Percentiles rank a stretch among this genome's conserved stretches.
These are phyloP conservation scores for Liodrosophila aerea DNA, from an alignment of 2,888 invertebrate genomes.

Conservation along the genomic window DNA sequence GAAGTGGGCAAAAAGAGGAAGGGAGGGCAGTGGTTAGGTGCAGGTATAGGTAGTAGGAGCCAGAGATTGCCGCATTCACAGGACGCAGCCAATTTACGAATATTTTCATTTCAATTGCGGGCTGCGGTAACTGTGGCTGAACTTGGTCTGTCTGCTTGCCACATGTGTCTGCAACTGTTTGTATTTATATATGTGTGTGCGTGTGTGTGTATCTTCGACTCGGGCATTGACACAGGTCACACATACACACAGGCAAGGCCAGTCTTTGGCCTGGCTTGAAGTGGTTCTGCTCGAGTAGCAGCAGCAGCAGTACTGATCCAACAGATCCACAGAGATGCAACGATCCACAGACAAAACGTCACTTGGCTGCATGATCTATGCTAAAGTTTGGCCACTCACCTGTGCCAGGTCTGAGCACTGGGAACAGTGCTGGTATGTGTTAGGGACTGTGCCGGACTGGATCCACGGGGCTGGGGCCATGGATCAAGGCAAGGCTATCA, in stretches of 20 bases:
- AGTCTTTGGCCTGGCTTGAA: conserved; percentile 24
- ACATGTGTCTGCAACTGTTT: conserved; percentile 19
- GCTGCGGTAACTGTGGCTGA: conserved; percentile 18
- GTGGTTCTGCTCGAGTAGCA: conserved; percentile 20
- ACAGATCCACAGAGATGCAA: conserved; percentile 3
- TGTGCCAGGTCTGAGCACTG: conserved; percentile 22
- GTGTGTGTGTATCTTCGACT: no score
- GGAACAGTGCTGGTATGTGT: not conserved
- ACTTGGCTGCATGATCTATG: conserved; percentile 72
- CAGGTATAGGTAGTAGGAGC: not conserved
- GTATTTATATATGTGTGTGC: conserved; percentile 17
- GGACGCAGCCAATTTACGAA: conserved; percentile 80
- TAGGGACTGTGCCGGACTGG: conserved; percentile 19
- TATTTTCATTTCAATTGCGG: conserved; percentile 80
- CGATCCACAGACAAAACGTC: conserved; percentile 57
- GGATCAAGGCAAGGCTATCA: conserved; percentile 70
- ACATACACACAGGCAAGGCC: conserved; percentile 58
- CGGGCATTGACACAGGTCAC: conserved; percentile 74
- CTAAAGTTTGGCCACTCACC: conserved; percentile 58
- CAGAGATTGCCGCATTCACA: conserved; percentile 43
- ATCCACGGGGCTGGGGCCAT: conserved; percentile 48
- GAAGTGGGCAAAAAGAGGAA: not conserved
- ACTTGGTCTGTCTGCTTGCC: conserved; percentile 18
- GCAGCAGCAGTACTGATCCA: conserved; percentile 2
- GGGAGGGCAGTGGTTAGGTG: not conserved